Conservation (phyloP, 30 jellyfish, hydroid and myxozoan species). For the Hydractinia symbiolongicarpus region DNA sequence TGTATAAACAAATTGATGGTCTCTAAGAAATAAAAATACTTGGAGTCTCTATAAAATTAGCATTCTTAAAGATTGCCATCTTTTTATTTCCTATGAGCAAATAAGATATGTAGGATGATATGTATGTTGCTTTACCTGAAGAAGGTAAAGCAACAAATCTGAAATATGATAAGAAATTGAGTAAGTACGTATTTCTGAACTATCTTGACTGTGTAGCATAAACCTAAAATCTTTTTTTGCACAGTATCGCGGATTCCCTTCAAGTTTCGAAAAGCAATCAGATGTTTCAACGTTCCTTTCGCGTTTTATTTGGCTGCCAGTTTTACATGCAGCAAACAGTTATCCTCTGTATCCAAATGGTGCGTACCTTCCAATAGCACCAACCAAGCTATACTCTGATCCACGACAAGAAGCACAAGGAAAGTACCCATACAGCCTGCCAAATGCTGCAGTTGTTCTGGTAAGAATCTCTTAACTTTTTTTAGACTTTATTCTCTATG, state of each 20-base stretch:
- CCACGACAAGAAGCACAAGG: conserved; percentile 25
- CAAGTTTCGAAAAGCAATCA: conserved; percentile 27
- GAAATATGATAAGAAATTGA: neutral
- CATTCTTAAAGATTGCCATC: no score
- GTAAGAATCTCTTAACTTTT: conserved; percentile 33
- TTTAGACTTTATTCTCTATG: neutral
- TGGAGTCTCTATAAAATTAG: no score
- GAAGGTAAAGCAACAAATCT: conserved; percentile 53
- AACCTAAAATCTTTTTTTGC: neutral
- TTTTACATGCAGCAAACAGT: conserved; percentile 75
- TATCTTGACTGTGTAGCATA: neutral
- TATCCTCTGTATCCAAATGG: conserved; percentile 73
- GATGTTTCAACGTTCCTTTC: conserved; percentile 42
- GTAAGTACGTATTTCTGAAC: neutral
- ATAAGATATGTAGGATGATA: no score
- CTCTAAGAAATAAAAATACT: no score
- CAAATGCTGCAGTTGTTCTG: conserved; percentile 39
- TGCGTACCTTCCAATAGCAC: conserved; percentile 58
- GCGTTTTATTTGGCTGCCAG: conserved; percentile 67
- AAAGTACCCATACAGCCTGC: conserved; percentile 35
- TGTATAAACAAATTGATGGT: no score
- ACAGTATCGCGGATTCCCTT: conserved; percentile 65
- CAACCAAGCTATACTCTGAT: conserved; percentile 65
- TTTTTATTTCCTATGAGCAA: no score
- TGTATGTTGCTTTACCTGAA: conserved; percentile 5